Percentiles rank a stretch among this genome's conserved stretches.
Evolutionary conservation across 2,113 vertebrate species (phyloP).

Genomic region (Prunella fulvescens): DNA sequence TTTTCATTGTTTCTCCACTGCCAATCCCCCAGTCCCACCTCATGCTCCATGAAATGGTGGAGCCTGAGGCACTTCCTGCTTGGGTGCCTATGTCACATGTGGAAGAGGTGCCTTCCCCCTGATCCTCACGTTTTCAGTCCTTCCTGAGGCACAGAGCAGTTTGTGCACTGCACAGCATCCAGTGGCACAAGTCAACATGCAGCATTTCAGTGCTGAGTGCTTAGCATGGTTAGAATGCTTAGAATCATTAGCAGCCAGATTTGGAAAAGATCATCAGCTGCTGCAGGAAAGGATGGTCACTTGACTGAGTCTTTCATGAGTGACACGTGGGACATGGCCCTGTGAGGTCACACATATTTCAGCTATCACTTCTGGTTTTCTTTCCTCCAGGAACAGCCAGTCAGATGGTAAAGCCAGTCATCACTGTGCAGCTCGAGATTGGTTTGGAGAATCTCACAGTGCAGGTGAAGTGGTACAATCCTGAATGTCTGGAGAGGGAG

Average conservation of each 20-base stretch:
- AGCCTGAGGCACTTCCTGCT: background rate
- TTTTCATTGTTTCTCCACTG: background rate
- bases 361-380: background rate
- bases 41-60: background rate
- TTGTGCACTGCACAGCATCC: background rate
- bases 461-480: background rate
- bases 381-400: background rate
- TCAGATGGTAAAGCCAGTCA: background rate
- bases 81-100: background rate
- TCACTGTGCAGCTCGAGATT: rapidly evolving
- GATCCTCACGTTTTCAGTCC: background rate
- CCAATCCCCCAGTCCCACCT: background rate
- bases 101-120: background rate
- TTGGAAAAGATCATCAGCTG: background rate
- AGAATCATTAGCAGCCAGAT: background rate
- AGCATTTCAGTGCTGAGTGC: background rate
- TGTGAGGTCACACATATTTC: background rate
- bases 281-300: background rate
- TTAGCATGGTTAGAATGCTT: background rate
- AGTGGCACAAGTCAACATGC: background rate
- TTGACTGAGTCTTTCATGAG: background rate
- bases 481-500: rapidly evolving
- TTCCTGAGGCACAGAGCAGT: background rate
- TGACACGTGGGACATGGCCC: rapidly evolving
- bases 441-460: rapidly evolving